A percentile compares a stretch with the other conserved stretches of the same genome.
phyloP scores from a whole-genome alignment of 2,797 vertebrate species.

The Pempheris klunzingeri region DNA sequence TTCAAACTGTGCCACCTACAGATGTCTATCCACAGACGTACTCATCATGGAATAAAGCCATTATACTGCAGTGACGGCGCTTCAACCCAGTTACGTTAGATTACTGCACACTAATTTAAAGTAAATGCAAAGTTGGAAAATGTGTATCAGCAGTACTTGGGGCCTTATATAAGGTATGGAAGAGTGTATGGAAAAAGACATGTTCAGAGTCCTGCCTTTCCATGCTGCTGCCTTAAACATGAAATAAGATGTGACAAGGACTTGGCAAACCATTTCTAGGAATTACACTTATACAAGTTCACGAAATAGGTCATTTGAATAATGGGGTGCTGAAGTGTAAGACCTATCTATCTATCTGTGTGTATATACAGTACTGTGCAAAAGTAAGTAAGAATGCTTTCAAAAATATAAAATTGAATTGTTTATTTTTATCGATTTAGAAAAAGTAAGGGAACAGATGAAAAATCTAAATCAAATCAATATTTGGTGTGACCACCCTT shows the following conservation, averaged over 20 bases:
- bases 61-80: constrained; percentile 44
- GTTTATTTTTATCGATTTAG: too few species aligned
- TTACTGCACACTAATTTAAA: constrained; percentile 67
- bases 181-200: constrained; percentile 81
- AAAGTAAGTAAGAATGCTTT: too few species aligned
- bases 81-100: constrained; percentile 55
- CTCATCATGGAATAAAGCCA: constrained; percentile 58
- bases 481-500: too few species aligned
- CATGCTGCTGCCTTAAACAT: constrained; percentile 61
- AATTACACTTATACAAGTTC: constrained; percentile 63
- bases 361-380: too few species aligned
- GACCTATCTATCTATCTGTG: too few species aligned
- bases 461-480: too few species aligned
- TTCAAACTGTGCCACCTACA: constrained; percentile 36
- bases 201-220: constrained; percentile 67
- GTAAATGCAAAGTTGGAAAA: constrained; percentile 76
- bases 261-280: constrained; percentile 72
- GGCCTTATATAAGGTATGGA: constrained; percentile 77
- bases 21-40: constrained; percentile 39
- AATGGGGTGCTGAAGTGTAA: constrained; percentile 62
- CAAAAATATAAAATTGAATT: too few species aligned
- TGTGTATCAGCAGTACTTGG: constrained; percentile 66
- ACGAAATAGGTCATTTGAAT: constrained; percentile 63
- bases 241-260: constrained; percentile 69
- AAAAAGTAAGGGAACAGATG: too few species aligned